These are phyloP conservation scores for Panopea generosa DNA, from an alignment of 2,888 invertebrate genomes.

Conservation along the genomic window DNA sequence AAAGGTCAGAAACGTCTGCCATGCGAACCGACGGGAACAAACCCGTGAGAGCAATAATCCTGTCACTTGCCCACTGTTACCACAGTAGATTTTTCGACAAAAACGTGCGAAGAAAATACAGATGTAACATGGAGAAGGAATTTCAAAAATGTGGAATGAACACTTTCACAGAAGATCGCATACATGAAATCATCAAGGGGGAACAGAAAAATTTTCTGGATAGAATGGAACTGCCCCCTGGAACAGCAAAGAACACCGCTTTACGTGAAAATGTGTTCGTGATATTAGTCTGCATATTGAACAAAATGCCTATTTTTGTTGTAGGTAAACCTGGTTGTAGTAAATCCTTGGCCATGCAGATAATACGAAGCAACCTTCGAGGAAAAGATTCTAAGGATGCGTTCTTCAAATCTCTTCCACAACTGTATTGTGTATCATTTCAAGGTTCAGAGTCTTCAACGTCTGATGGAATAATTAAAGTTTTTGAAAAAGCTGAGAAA, in stretches of 20 bases:
- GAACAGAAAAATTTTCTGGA: slow-evolving; percentile 64
- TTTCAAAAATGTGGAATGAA: slow-evolving; percentile 4
- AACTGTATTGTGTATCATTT: slow-evolving; percentile 67
- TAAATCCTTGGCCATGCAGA: slow-evolving; percentile 71
- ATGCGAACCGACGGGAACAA: neutral
- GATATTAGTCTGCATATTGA: slow-evolving; percentile 68
- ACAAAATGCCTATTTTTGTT: slow-evolving; percentile 68
- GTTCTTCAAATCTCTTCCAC: slow-evolving; percentile 63
- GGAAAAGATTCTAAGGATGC: slow-evolving; percentile 68
- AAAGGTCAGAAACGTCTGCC: neutral
- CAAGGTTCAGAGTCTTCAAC: slow-evolving; percentile 75
- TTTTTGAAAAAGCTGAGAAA: slow-evolving; percentile 69
- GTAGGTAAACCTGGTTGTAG: slow-evolving; percentile 74
- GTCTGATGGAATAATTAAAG: slow-evolving; percentile 72
- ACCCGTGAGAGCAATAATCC: slow-evolving; percentile 35
- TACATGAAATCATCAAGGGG: slow-evolving; percentile 47
- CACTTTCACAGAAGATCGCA: slow-evolving; percentile 9
- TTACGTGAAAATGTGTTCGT: slow-evolving; percentile 72
- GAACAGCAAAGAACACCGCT: slow-evolving; percentile 69
- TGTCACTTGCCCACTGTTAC: slow-evolving; percentile 55
- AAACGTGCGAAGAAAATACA: slow-evolving; percentile 35
- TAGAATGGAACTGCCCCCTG: slow-evolving; percentile 64
- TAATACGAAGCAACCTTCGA: slow-evolving; percentile 67
- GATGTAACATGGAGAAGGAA: slow-evolving; percentile 20
- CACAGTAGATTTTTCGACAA: slow-evolving; percentile 53